Evolutionary conservation across 2,888 invertebrate genomes (phyloP).

Genomic region (Drosophila neotestacea): DNA sequence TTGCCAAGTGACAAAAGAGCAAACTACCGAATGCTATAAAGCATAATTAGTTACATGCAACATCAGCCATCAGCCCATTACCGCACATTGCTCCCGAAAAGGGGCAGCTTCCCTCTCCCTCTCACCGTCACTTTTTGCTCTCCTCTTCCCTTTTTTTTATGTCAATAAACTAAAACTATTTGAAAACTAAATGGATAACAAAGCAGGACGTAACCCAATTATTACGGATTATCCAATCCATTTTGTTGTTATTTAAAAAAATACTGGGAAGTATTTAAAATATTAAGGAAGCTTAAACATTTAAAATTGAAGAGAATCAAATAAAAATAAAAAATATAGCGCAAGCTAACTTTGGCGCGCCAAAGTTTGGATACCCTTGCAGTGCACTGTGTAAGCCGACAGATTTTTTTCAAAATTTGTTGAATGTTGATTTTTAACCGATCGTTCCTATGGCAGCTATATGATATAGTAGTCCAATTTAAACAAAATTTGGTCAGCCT

Average conservation of each 20-base stretch:
- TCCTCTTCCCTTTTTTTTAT: not conserved
- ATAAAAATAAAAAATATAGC: not conserved
- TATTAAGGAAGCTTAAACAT: not conserved
- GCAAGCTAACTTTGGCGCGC: too few species aligned
- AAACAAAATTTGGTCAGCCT: too few species aligned
- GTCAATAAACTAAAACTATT: constrained; percentile 43
- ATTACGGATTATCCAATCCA: constrained; percentile 3
- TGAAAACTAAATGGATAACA: constrained; percentile 19
- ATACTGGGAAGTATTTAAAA: not conserved
- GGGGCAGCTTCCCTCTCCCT: not conserved
- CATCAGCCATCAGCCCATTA: constrained; percentile 1
- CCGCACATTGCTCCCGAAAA: not conserved
- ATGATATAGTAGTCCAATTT: too few species aligned
- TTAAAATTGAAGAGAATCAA: too few species aligned
- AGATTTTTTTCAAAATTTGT: too few species aligned
- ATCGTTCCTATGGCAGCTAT: too few species aligned
- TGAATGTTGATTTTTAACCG: too few species aligned
- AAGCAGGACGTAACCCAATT: constrained; percentile 24
- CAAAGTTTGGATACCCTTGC: too few species aligned
- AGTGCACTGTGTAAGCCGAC: too few species aligned
- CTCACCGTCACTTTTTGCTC: not conserved
- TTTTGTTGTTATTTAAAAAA: not conserved
- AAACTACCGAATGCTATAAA: constrained; percentile 69
- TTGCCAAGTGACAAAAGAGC: constrained; percentile 76
- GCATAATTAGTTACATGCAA: constrained; percentile 74